phyloP scores from a whole-genome alignment of 2,113 vertebrate species.

The Pardalotus punctatus region DNA sequence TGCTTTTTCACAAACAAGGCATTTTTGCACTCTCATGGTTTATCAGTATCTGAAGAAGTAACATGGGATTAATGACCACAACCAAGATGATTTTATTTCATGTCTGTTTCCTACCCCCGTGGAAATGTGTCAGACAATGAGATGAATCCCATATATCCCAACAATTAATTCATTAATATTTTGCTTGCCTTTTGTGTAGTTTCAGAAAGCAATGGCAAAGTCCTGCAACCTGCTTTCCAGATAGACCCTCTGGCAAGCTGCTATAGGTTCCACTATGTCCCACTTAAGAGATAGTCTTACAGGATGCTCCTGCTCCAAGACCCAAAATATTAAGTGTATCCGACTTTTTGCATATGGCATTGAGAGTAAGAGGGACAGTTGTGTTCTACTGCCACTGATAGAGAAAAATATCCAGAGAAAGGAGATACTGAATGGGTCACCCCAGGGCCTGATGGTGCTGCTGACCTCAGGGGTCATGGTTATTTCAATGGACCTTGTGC shows the following conservation, averaged over 20 bases:
- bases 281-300: not conserved
- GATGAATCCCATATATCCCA: not conserved
- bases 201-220: not conserved
- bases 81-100: not conserved
- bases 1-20: not conserved
- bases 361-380: not conserved
- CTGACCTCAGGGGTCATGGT: not conserved
- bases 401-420: not conserved
- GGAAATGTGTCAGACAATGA: not conserved
- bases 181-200: not conserved
- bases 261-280: not conserved
- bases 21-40: not conserved
- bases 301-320: not conserved
- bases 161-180: not conserved
- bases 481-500: not conserved
- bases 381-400: not conserved
- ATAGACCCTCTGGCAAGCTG: not conserved
- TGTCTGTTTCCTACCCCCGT: not conserved
- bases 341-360: not conserved
- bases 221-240: not conserved
- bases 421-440: fast-evolving
- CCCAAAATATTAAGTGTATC: not conserved
- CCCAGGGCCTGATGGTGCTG: not conserved
- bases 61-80: not conserved
- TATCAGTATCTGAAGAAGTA: not conserved